Evolutionary conservation across 2,888 invertebrate genomes (phyloP).

Genomic region (Ophion ventricosus): DNA sequence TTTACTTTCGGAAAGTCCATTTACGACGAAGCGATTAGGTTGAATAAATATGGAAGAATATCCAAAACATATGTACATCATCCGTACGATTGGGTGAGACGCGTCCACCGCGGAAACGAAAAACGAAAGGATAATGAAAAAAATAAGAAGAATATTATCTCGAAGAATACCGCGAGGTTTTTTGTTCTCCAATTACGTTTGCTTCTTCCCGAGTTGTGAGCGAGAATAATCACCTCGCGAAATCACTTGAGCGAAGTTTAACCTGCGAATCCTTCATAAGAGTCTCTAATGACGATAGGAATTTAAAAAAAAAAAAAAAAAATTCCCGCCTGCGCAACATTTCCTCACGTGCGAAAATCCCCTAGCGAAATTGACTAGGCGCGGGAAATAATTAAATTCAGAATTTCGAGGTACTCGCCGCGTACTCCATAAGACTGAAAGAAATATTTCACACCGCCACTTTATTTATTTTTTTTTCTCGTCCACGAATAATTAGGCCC

Average conservation of each 20-base stretch:
- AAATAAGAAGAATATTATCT: not conserved
- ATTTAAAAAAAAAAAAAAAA: not conserved
- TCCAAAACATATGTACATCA: not conserved
- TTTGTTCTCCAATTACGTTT: not conserved
- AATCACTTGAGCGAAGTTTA: not conserved
- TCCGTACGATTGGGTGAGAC: not conserved
- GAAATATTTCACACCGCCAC: not conserved
- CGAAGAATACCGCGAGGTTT: not conserved
- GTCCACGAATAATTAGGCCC: constrained; percentile 29
- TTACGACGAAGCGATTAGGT: not conserved
- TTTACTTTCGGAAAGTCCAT: not conserved
- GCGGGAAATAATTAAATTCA: not conserved
- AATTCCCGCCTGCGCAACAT: not conserved
- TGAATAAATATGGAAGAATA: not conserved
- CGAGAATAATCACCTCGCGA: not conserved
- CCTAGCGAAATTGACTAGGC: too few relatives aligned
- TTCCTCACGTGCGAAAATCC: too few relatives aligned
- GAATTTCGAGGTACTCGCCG: not conserved
- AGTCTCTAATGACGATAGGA: not conserved
- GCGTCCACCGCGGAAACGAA: not conserved
- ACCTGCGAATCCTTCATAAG: not conserved
- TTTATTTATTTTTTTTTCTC: constrained; percentile 1
- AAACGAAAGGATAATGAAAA: not conserved
- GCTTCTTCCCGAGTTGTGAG: not conserved
- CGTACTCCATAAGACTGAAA: not conserved